phyloP scores from a whole-genome alignment of 2,888 invertebrate genomes.

The Drosophila atripex region DNA sequence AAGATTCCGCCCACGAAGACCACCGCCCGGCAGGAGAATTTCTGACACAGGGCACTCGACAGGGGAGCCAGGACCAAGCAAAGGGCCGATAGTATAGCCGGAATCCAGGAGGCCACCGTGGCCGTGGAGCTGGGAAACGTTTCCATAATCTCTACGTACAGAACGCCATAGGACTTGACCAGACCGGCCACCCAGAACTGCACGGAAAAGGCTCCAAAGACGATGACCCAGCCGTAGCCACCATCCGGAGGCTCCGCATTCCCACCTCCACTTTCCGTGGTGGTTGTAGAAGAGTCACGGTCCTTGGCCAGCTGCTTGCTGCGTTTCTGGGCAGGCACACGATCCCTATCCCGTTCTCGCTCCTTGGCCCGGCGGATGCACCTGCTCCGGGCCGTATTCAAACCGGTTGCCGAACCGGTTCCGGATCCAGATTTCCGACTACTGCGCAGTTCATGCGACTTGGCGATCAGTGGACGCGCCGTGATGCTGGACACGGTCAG shows the following conservation, averaged over 20 bases:
- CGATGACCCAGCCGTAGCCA: conserved; percentile 91
- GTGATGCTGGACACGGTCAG: conserved; percentile 90
- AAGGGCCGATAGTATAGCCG: conserved; percentile 90
- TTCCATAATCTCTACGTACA: conserved; percentile 92
- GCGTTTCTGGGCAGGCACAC: conserved; percentile 44
- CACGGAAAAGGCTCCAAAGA: conserved; percentile 91
- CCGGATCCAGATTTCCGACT: conserved; percentile 65
- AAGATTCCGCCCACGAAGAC: conserved; percentile 90
- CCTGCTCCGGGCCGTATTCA: conserved; percentile 61
- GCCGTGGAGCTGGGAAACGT: conserved; percentile 90
- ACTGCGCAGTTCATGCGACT: conserved; percentile 86
- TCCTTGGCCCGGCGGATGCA: conserved; percentile 57
- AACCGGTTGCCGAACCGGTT: conserved; percentile 15
- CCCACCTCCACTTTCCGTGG: conserved; percentile 80
- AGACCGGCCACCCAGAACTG: conserved; percentile 92
- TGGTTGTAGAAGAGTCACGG: conserved; percentile 70
- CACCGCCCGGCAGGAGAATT: conserved; percentile 88
- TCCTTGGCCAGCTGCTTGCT: conserved; percentile 58
- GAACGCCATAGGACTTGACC: conserved; percentile 91
- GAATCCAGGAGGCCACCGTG: conserved; percentile 91
- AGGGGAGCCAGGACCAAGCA: conserved; percentile 91
- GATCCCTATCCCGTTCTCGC: conserved; percentile 50
- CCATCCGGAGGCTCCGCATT: conserved; percentile 87
- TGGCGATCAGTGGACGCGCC: conserved; percentile 89
- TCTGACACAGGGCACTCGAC: conserved; percentile 89